A percentile compares a stretch with the other conserved stretches of the same genome.
phyloP scores from a whole-genome alignment of 2,888 invertebrate species.

The Idaea biselata region DNA sequence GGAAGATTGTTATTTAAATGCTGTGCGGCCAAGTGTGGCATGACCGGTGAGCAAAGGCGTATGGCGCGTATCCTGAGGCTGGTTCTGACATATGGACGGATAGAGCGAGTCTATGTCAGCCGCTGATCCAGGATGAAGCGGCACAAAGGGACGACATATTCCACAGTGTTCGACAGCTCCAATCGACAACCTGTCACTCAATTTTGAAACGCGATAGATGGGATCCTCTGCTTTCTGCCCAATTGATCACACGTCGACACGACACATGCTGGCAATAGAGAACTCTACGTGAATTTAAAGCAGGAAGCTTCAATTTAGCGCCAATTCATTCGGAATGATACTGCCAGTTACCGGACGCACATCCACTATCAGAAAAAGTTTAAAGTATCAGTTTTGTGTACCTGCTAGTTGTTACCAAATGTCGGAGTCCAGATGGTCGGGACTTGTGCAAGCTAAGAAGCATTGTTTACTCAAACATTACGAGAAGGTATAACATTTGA shows the following conservation, averaged over 20 bases:
- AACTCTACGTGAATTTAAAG: conserved; percentile 67
- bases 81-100: conserved; percentile 48
- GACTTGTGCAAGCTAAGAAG: conserved; percentile 70
- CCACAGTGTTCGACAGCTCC: conserved; percentile 45
- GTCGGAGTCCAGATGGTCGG: conserved; percentile 76
- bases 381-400: conserved; percentile 56
- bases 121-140: conserved; percentile 42
- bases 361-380: conserved; percentile 54
- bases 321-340: conserved; percentile 75
- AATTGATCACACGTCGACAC: conserved; percentile 73
- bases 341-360: conserved; percentile 58
- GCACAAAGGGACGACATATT: conserved; percentile 45
- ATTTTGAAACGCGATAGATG: conserved; percentile 61
- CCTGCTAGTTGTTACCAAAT: conserved; percentile 64
- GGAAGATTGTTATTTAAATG: conserved; percentile 44
- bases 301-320: conserved; percentile 77
- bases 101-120: conserved; percentile 40
- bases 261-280: conserved; percentile 67
- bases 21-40: conserved; percentile 44
- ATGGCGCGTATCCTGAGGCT: conserved; percentile 40
- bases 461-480: conserved; percentile 77
- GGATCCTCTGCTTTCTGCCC: conserved; percentile 69
- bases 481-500: conserved; percentile 78
- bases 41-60: conserved; percentile 39
- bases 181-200: conserved; percentile 58